Evolutionary conservation across 2,797 vertebrate genomes (phyloP), one percentile per base, ranked within the genome.

Genomic region (Sphaeramia orbicularis): DNA sequence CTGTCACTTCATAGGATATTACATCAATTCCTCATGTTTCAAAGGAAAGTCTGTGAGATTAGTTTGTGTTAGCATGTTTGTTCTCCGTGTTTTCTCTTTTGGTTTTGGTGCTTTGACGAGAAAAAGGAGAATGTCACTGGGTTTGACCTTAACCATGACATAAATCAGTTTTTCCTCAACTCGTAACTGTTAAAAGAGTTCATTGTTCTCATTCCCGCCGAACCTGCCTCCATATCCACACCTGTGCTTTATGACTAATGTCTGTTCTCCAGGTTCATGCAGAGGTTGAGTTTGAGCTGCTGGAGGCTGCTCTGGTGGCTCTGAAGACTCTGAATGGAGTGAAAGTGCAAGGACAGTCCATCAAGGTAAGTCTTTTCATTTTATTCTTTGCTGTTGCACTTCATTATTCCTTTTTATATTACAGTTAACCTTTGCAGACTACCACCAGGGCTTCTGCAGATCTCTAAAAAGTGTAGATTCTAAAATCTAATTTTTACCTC

Each of bases 221-320:
- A 13, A 13, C 10, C 7, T 32, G 43, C 5, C 15, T 9, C 37
- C 21, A 10, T 61, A 13, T 55, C 18, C 1, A 19, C 0, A 10
- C 1, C 4, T 48, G 1, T 66, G 16, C 27, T 59, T 36, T 64
- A 13, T 62, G 35, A 52, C 40, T 8, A 2, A 6, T 21, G 4
- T 65, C 37, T 77, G 30, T 24, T 76, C 56, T 73, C 8, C 80
- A 97, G 96, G 88, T 95, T 0, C 93, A 96, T 38, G 88, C 96
- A 13, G 88, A 93, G 66, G 75, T 96, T 6, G 92, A 93, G 0
- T 97, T 94, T 0, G 75, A 94, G 81, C 83, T 95, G 24, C 88
- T 96, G 52, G 96, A 98, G 83, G 95, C 93, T 73, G 95, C 95
- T 10, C 56, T 88, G 49, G 90, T 98, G 54, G 96, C 96, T 42